A percentile compares a stretch with the other conserved stretches of the same genome.
Conservation (phyloP, 2,113 vertebrate species). For the Atrichornis clamosus region DNA sequence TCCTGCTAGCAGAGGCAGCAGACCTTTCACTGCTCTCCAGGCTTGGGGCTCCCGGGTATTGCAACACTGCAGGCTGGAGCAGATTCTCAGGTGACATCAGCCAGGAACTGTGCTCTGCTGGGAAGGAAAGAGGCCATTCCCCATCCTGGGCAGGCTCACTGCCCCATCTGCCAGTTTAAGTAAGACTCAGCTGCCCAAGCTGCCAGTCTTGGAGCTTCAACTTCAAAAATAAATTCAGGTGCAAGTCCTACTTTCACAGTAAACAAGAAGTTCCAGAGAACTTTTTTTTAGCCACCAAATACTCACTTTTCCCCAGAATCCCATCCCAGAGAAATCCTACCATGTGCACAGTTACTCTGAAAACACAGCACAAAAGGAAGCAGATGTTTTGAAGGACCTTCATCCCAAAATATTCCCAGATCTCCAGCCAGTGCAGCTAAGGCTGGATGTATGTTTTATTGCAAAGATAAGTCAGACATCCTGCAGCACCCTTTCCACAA, state of each 20-base stretch:
- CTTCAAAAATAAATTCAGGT: not conserved
- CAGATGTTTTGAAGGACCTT: not conserved
- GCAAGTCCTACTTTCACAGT: not conserved
- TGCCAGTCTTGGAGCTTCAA: not conserved
- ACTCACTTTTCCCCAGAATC: not conserved
- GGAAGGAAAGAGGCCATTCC: not conserved
- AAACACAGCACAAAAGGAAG: not conserved
- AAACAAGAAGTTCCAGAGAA: not conserved
- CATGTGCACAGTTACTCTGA: accelerated
- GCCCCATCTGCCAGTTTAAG: not conserved
- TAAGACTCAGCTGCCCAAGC: not conserved
- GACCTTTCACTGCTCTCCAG: not conserved
- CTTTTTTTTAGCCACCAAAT: not conserved
- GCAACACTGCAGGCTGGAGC: not conserved
- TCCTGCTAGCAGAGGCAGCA: not conserved
- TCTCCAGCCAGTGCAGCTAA: not conserved
- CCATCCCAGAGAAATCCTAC: not conserved
- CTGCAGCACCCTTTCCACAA: not conserved
- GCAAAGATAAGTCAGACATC: not conserved
- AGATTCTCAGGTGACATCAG: not conserved
- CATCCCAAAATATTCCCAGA: not conserved
- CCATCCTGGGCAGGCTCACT: not conserved
- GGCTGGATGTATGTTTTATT: too few species aligned
- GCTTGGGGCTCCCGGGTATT: not conserved
- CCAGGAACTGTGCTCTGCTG: not conserved